A percentile compares a stretch with the other conserved stretches of the same genome.
These are phyloP conservation scores for Leptinotarsa tumamoca DNA, from an alignment of 2,888 invertebrate species.

Conservation along the genomic window DNA sequence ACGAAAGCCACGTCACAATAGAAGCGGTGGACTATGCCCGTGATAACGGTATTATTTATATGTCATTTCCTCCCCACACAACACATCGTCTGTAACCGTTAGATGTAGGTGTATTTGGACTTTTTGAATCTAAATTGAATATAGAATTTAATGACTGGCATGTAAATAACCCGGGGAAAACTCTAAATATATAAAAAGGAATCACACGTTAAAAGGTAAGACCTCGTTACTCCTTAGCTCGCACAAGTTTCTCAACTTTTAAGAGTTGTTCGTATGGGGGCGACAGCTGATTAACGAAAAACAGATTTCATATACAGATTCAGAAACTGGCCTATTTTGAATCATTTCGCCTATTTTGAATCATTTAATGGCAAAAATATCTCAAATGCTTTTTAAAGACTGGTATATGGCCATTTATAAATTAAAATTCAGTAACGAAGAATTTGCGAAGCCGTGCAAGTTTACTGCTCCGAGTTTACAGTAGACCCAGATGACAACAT, in stretches of 20 bases:
- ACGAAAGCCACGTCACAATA: constrained; percentile 31
- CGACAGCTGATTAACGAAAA: too few relatives aligned
- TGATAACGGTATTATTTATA: constrained; percentile 56
- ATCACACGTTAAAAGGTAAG: too few relatives aligned
- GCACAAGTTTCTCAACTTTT: too few relatives aligned
- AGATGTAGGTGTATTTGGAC: background rate
- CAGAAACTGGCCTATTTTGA: background rate
- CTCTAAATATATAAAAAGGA: background rate
- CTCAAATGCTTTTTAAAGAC: constrained; percentile 45
- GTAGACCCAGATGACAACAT: too few relatives aligned
- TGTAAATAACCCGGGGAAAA: background rate
- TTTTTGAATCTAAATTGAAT: background rate
- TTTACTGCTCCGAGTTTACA: too few relatives aligned
- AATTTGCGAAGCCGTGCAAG: too few relatives aligned
- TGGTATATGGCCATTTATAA: constrained; percentile 23
- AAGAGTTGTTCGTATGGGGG: too few relatives aligned
- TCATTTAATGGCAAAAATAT: constrained; percentile 43
- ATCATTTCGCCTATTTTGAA: constrained; percentile 33
- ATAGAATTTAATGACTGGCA: background rate
- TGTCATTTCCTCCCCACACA: constrained; percentile 52
- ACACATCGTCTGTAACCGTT: background rate
- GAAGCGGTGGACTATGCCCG: constrained; percentile 49
- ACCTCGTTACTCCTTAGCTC: too few relatives aligned
- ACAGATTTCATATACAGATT: background rate
- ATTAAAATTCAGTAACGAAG: too few relatives aligned